A percentile compares a stretch with the other conserved stretches of the same genome.
phyloP scores from a whole-genome alignment of 2,888 invertebrate genomes.

The Mechanitis messenoides region DNA sequence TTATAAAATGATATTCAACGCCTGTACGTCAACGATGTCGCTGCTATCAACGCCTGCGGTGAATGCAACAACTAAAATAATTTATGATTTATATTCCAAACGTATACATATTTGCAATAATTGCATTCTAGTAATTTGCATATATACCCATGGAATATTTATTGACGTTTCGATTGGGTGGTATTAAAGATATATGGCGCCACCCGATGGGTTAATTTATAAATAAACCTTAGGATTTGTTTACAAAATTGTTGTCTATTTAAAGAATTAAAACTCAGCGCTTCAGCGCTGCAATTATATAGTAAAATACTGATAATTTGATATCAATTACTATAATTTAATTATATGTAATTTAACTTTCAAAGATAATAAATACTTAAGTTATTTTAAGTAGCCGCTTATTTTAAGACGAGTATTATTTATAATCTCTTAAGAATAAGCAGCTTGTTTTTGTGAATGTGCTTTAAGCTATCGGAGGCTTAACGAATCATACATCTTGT shows the following conservation, averaged over 20 bases:
- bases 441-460: no score
- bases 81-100: constrained; percentile 56
- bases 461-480: no score
- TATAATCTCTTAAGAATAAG: no score
- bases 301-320: background rate
- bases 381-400: no score
- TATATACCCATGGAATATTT: constrained; percentile 31
- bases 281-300: background rate
- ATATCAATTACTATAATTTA: background rate
- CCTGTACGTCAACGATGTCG: no score
- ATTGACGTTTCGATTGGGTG: constrained; percentile 14
- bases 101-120: constrained; percentile 52
- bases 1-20: no score
- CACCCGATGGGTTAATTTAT: background rate
- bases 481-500: no score
- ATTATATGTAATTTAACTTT: no score
- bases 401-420: no score
- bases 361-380: no score
- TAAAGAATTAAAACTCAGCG: background rate
- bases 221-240: background rate
- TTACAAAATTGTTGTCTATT: background rate
- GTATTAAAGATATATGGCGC: background rate
- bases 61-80: constrained; percentile 44
- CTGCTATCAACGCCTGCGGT: constrained; percentile 30
- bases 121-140: constrained; percentile 42